These are phyloP conservation scores for Antheraea yamamai DNA, from an alignment of 2,888 invertebrate genomes.

Conservation along the genomic window DNA sequence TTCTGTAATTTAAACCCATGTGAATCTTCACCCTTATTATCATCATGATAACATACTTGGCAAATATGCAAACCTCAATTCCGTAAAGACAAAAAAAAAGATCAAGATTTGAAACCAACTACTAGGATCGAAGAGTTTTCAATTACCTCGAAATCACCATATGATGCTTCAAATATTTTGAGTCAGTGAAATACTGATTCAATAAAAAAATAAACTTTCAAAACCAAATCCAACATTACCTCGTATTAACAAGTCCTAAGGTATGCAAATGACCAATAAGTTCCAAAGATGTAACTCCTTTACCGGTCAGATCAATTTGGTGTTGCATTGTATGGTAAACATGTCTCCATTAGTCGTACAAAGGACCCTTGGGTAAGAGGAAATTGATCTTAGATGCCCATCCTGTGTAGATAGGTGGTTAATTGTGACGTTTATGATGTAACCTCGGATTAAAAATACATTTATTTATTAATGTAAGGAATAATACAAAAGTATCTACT, in stretches of 20 bases:
- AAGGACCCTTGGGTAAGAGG: conserved; percentile 44
- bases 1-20: background rate
- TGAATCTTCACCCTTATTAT: background rate
- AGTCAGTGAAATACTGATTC: background rate
- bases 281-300: conserved; percentile 9
- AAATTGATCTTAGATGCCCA: conserved; percentile 43
- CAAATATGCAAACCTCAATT: background rate
- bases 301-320: conserved; percentile 42
- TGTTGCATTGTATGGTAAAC: conserved; percentile 56
- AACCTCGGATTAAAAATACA: background rate
- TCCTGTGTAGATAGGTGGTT: conserved; percentile 20
- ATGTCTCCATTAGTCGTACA: conserved; percentile 47
- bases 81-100: background rate
- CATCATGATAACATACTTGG: background rate
- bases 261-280: conserved; percentile 23
- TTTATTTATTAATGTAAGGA: background rate
- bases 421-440: conserved; percentile 6
- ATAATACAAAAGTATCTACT: background rate
- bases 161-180: background rate
- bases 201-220: background rate
- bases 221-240: conserved; percentile 5
- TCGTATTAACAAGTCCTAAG: conserved; percentile 10
- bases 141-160: no score
- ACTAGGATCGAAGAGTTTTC: background rate
- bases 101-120: background rate